Conservation (phyloP, 2,113 vertebrate species). For the Ginglymostoma cirratum region DNA sequence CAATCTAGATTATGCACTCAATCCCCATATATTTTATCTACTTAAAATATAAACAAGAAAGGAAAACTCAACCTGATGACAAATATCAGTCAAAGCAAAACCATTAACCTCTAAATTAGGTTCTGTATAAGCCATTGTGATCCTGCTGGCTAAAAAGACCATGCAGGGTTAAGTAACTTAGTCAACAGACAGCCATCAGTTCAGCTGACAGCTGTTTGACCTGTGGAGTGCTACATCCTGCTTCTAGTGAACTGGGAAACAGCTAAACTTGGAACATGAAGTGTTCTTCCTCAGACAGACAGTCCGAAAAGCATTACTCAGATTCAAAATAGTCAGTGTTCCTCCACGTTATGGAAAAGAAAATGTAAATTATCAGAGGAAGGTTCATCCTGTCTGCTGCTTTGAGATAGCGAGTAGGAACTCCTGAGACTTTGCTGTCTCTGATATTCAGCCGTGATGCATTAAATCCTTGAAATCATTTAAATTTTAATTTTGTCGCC, state of each 20-base stretch:
- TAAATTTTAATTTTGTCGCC: neutral
- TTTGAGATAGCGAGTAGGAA: neutral
- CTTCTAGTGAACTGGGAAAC: neutral
- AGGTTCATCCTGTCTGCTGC: neutral
- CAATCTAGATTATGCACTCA: neutral
- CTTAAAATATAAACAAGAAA: neutral
- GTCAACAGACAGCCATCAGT: neutral
- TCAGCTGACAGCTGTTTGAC: conserved; percentile 18
- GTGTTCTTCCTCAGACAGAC: neutral
- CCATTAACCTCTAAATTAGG: neutral
- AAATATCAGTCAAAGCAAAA: neutral
- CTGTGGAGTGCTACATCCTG: conserved; percentile 21
- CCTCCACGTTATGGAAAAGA: neutral
- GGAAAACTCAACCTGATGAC: neutral
- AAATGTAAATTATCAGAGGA: neutral
- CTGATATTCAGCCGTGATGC: neutral
- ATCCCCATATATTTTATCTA: neutral
- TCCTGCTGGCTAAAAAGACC: neutral
- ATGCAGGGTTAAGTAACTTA: neutral
- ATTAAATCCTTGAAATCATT: neutral
- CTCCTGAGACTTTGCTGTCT: neutral
- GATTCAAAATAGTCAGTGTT: neutral
- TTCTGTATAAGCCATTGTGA: neutral
- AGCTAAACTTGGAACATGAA: conserved; percentile 11
- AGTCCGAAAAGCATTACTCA: neutral